Conservation (phyloP, 2,888 invertebrate genomes). For the Stramonita haemastoma region DNA sequence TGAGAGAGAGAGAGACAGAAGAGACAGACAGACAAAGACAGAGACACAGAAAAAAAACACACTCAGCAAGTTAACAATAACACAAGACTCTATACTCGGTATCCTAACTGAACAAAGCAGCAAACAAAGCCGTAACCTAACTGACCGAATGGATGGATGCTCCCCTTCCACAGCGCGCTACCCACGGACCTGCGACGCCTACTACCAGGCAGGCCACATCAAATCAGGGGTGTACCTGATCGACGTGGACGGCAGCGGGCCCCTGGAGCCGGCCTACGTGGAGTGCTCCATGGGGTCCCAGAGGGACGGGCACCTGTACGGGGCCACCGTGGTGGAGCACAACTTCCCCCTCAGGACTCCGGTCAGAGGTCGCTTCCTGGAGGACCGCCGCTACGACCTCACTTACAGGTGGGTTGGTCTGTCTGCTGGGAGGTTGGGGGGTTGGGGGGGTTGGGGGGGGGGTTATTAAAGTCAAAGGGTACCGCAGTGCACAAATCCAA, state of each 20-base stretch:
- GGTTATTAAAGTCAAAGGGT: no score
- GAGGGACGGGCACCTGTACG: conserved; percentile 56
- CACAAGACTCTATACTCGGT: no score
- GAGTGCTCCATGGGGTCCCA: conserved; percentile 88
- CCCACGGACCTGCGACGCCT: conserved; percentile 93
- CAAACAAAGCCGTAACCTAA: no score
- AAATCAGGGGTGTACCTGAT: conserved; percentile 94
- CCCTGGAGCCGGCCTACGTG: conserved; percentile 93
- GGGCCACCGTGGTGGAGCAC: conserved; percentile 67
- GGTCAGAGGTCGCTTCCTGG: conserved; percentile 59
- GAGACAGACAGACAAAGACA: no score
- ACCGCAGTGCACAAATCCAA: no score
- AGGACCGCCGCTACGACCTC: conserved; percentile 71
- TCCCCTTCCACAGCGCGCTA: conserved; percentile 85
- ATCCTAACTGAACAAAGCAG: no score
- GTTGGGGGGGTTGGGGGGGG: no score
- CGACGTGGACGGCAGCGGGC: conserved; percentile 95
- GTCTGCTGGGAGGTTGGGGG: no score
- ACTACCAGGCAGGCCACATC: conserved; percentile 91
- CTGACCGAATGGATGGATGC: no score
- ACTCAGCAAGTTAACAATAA: no score
- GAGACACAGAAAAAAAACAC: no score
- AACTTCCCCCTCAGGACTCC: conserved; percentile 63
- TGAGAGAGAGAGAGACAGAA: no score
- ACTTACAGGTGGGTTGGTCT: conserved; percentile 59